phyloP scores from a whole-genome alignment of 2,888 invertebrate genomes.

The Euplagia quadripunctaria region DNA sequence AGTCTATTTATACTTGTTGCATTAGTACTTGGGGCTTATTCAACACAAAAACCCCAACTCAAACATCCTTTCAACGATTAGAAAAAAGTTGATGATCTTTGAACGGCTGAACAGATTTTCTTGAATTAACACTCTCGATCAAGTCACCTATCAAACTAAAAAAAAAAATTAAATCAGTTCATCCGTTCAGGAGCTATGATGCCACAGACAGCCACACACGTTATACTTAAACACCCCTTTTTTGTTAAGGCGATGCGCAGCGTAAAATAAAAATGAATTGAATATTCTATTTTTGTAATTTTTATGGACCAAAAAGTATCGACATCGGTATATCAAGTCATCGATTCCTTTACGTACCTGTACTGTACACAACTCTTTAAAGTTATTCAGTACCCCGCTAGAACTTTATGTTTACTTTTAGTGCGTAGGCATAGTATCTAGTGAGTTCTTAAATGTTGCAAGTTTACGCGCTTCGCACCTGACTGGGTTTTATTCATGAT shows the following conservation, averaged over 20 bases:
- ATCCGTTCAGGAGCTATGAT: too few species aligned
- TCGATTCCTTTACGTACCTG: not conserved
- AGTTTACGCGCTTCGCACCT: not conserved
- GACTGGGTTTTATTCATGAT: conserved; percentile 3
- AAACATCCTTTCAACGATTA: too few species aligned
- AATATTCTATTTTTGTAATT: not conserved
- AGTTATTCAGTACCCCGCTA: not conserved
- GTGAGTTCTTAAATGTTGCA: not conserved
- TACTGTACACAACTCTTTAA: not conserved
- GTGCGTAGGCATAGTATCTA: not conserved
- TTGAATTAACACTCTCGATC: too few species aligned
- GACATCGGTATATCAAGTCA: not conserved
- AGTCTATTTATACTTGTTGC: too few species aligned
- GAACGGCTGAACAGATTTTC: too few species aligned
- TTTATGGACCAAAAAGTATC: not conserved
- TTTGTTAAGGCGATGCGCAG: not conserved
- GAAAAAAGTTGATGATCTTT: too few species aligned
- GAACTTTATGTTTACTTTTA: not conserved
- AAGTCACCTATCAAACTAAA: too few species aligned
- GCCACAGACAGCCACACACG: too few species aligned
- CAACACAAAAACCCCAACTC: too few species aligned
- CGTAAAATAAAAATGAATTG: not conserved
- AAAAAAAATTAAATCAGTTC: too few species aligned
- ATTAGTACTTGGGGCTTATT: too few species aligned
- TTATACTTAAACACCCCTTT: too few species aligned